Evolutionary conservation across 1,140 invertebrate genomes (phyloP), one percentile per base, ranked within the genome.

Genomic region (Stenopsyche tienmushanensis): DNA sequence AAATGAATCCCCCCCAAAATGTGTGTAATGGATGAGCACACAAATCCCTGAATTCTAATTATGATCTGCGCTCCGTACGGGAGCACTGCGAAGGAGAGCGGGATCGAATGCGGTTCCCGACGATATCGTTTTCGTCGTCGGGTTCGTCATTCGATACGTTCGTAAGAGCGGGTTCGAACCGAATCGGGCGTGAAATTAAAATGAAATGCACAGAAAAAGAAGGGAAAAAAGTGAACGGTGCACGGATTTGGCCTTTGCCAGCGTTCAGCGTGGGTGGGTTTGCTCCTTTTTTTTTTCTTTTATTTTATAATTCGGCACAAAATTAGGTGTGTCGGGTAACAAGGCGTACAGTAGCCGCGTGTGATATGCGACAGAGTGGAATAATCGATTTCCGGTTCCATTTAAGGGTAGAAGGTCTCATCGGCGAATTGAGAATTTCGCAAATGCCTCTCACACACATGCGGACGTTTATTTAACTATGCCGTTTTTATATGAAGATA

Each of bases 131-230:
- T 34, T 34, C 29, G 29, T n/a, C n/a, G n/a, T n/a, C n/a, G 29
- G 29, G 29, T 7, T 5, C 29, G 29, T 34, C 29, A 34, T 34
- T 13, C 29, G 29, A 34, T 34, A 34, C 29, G 29, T 34, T n/a
- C n/a, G n/a, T n/a, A n/a, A n/a, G n/a, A n/a, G n/a, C n/a, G n/a
- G n/a, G 29, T 5, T 13, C 44, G 52, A 20, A 21, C 41, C 57
- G 62, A 34, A 69, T 69, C 62, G 59, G 59, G 29, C 67, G 67
- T 69, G 67, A 69, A 69, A 69, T 69, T 65, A 69, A 69, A 69
- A 69, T 45, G 53, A 66, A 60, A 53, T 50, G 53, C 66, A 60
- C 13, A 49, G 25, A 45, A 10, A 23, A n/a, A 44, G 47, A 54
- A 26, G 17, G 39, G 52, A 3, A 34, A 26, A 20, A 24, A 50